phyloP scores from a whole-genome alignment of 2,888 invertebrate genomes.

The Dasypogon diadema region DNA sequence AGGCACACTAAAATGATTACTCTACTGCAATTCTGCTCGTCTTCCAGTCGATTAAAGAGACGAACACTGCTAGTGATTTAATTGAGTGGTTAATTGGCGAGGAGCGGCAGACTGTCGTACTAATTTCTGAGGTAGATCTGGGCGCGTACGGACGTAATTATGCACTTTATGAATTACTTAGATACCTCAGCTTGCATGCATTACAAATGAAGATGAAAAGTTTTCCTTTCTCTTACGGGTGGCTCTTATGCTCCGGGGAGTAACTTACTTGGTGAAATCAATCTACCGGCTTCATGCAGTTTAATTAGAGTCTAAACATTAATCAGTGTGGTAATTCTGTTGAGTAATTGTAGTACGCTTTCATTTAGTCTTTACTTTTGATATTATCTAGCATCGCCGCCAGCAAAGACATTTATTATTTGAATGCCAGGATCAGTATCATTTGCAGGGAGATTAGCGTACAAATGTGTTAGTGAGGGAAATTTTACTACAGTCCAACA shows the following conservation, averaged over 20 bases:
- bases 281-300: conserved; percentile 15
- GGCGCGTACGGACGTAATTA: conserved; percentile 27
- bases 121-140: conserved; percentile 20
- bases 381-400: conserved; percentile 20
- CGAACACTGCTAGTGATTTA: conserved; percentile 31
- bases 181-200: background rate
- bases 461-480: too few relatives aligned
- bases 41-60: conserved; percentile 24
- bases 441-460: too few relatives aligned
- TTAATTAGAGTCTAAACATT: conserved; percentile 15
- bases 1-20: conserved; percentile 19
- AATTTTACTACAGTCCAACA: too few relatives aligned
- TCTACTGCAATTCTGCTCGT: conserved; percentile 8
- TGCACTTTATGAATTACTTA: conserved; percentile 31
- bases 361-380: conserved; percentile 11
- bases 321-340: conserved; percentile 24
- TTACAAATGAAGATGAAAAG: conserved; percentile 13
- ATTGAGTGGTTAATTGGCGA: conserved; percentile 44
- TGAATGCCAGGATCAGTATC: too few relatives aligned
- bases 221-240: conserved; percentile 11
- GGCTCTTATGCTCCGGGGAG: background rate
- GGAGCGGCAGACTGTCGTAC: conserved; percentile 26
- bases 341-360: conserved; percentile 10
- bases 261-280: background rate
- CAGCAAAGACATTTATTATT: too few relatives aligned